A percentile compares a stretch with the other conserved stretches of the same genome.
phyloP scores from a whole-genome alignment of 1,140 invertebrate genomes.

The Sogatella furcifera region DNA sequence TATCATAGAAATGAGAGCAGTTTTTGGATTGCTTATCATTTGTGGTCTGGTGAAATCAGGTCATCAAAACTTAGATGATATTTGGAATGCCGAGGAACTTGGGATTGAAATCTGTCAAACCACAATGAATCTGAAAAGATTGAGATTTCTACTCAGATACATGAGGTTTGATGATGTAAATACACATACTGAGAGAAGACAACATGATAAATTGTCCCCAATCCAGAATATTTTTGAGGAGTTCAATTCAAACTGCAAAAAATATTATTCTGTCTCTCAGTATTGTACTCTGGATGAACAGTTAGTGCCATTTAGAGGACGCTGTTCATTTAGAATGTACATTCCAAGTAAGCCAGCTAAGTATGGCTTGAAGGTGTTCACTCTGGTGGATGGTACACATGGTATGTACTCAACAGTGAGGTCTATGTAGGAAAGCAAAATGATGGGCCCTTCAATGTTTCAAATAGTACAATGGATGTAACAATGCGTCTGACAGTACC shows the following conservation, averaged over 20 bases:
- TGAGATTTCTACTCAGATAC: conserved; percentile 23
- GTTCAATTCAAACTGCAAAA: conserved; percentile 15
- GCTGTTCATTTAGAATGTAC: conserved; percentile 31
- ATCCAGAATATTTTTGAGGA: conserved; percentile 26
- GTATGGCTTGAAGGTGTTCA: conserved; percentile 34
- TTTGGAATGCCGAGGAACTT: conserved; percentile 26
- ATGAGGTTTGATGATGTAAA: conserved; percentile 27
- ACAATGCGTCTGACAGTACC: conserved; percentile 19
- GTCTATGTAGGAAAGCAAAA: conserved; percentile 26
- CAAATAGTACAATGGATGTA: conserved; percentile 25
- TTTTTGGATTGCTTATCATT: conserved; percentile 21
- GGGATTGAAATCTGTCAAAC: conserved; percentile 20
- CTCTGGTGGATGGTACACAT: conserved; percentile 24
- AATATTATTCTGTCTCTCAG: conserved; percentile 19
- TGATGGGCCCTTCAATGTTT: conserved; percentile 21
- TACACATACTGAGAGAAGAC: conserved; percentile 21
- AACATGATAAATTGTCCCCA: conserved; percentile 28
- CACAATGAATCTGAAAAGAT: conserved; percentile 23
- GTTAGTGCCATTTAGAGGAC: conserved; percentile 29
- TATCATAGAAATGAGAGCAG: conserved; percentile 14
- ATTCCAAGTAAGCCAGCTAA: conserved; percentile 32
- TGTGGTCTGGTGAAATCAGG: conserved; percentile 21
- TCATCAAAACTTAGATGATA: conserved; percentile 23
- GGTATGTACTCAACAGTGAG: conserved; percentile 26
- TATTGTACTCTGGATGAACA: conserved; percentile 26